These are phyloP conservation scores for Syngnathus acus DNA, from an alignment of 2,797 vertebrate genomes.

Conservation along the genomic window DNA sequence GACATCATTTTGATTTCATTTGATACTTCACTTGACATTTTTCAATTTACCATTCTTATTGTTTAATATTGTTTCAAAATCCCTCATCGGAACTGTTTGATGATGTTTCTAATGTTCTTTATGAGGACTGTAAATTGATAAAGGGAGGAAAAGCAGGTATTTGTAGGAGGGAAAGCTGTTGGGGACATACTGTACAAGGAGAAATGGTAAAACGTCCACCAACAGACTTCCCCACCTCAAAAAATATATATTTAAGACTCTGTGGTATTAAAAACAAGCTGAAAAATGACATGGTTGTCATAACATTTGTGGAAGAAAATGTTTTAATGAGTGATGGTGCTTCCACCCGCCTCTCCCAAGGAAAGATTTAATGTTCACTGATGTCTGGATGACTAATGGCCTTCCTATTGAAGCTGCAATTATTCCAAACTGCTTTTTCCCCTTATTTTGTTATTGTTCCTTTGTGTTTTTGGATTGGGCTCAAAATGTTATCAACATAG, in stretches of 20 bases:
- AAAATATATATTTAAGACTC: constrained; percentile 32
- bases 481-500: background rate
- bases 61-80: background rate
- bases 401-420: background rate
- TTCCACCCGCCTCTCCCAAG: constrained; percentile 23
- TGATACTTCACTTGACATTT: background rate
- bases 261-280: constrained; percentile 39
- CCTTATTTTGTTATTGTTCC: background rate
- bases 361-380: constrained; percentile 6
- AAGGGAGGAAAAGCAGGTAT: background rate
- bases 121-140: background rate
- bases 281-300: constrained; percentile 44
- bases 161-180: background rate
- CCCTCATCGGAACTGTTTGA: background rate
- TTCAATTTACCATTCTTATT: background rate
- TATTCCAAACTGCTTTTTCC: background rate
- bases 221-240: background rate
- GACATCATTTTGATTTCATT: background rate
- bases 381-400: constrained; percentile 5
- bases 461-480: background rate
- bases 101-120: background rate
- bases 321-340: constrained; percentile 35
- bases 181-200: background rate
- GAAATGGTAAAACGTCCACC: background rate
- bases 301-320: constrained; percentile 46